Evolutionary conservation across 2,113 vertebrate species (phyloP), one percentile per base, ranked within the genome.

Genomic region (Dicrurus megarhynchus): DNA sequence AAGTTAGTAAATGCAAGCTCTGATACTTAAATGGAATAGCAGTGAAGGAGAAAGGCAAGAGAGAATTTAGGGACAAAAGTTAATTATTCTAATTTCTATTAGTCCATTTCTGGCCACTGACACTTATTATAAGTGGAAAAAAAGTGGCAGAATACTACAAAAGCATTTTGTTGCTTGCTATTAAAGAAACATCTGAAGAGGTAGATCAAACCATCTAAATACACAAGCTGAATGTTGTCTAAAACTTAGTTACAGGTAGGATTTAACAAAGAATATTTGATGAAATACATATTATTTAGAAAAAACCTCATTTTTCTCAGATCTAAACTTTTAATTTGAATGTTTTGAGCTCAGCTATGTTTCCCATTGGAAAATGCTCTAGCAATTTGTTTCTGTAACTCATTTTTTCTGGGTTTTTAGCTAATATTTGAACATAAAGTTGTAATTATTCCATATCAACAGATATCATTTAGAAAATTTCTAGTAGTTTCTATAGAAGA

Each of bases 161-260:
- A 60, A 33, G 50, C 19, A 81, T 75, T 87, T 95, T 89, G 18
- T 23, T 32, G 14, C 37, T 74, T 35, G 10, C 30, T 89, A 4
- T 87, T 84, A 79, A 87, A 76, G 47, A 80, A 55, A 60, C 24
- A 60, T 49, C 70, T 84, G 81, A 97, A 73, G 84, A 83, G 52
- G 28, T 17, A 95, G 26, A n/a, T 84, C 39, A 92, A 83, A 44
- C 7, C 15, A 56, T 50, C 49, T 47, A 57, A 88, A 18, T 37
- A 64, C 46, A 50, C 11, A 83, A 41, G 16, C 30, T 42, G 37
- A 95, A 81, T 77, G 57, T 79, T 77, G 35, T 13, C 41, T 35
- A 68, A 94, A 84, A 95, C 41, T 63, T 11, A 61, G 13, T 15
- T 44, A 30, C 13, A 88, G 81, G 20, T 11, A 56, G 22, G 87